Percentiles rank a stretch among this genome's conserved stretches.
phyloP scores from a whole-genome alignment of 1,140 invertebrate species.

The Tachypleus tridentatus region DNA sequence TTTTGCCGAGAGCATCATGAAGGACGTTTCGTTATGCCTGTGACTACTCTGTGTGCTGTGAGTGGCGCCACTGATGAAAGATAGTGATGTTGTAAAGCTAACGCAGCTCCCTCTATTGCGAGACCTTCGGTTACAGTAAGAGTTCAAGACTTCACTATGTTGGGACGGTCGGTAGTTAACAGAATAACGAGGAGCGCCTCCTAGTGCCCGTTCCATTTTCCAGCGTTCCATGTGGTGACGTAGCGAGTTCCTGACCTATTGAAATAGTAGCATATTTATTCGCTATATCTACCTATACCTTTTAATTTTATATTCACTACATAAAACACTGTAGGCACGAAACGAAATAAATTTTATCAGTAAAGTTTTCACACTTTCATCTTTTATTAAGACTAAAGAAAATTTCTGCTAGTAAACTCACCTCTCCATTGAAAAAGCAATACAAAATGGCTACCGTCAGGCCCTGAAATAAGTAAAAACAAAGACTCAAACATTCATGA shows the following conservation, averaged over 20 bases:
- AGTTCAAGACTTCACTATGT: conserved; percentile 11
- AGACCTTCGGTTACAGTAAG: conserved; percentile 8
- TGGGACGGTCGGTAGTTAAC: conserved; percentile 10
- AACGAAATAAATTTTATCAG: too few relatives aligned
- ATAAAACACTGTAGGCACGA: too few relatives aligned
- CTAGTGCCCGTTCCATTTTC: conserved; percentile 41
- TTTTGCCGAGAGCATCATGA: too few relatives aligned
- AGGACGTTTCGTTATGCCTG: too few relatives aligned
- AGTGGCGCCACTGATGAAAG: conserved; percentile 5
- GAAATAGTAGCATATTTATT: conserved; percentile 48
- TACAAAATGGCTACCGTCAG: conserved; percentile 71
- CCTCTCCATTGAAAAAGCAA: conserved; percentile 80
- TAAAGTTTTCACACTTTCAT: conserved; percentile 33
- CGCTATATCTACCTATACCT: too few relatives aligned
- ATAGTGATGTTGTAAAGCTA: conserved; percentile 20
- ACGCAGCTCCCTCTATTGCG: conserved; percentile 16
- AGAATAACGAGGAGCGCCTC: conserved; percentile 12
- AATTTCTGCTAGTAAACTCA: conserved; percentile 43
- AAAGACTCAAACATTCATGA: conserved; percentile 10
- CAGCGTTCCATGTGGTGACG: conserved; percentile 65
- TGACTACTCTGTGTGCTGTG: background rate
- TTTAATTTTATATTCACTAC: too few relatives aligned
- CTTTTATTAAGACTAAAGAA: background rate
- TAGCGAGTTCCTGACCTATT: conserved; percentile 76
- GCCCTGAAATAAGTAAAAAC: conserved; percentile 45